Evolutionary conservation across 2,888 invertebrate species (phyloP).

Genomic region (Timandra comae): DNA sequence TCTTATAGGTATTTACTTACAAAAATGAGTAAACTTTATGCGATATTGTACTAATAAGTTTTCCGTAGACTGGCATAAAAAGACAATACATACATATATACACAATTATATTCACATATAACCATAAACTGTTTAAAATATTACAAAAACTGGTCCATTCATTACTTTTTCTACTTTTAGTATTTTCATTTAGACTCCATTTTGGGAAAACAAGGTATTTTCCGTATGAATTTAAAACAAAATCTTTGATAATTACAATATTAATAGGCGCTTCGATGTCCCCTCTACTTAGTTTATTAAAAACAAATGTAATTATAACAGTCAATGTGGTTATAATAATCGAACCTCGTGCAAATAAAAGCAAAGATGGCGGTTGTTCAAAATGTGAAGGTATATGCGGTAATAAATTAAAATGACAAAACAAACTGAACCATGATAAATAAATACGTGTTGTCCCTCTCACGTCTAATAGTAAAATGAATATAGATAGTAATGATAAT

Average conservation of each 20-base stretch:
- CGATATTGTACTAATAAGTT: background rate
- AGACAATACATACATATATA: constrained; percentile 28
- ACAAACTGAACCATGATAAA: constrained; percentile 31
- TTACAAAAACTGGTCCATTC: constrained; percentile 34
- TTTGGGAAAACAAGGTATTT: constrained; percentile 19
- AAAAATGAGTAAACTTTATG: constrained; percentile 9
- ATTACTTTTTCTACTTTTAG: constrained; percentile 9
- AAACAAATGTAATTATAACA: constrained; percentile 25
- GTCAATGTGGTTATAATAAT: constrained; percentile 26
- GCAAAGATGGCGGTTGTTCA: constrained; percentile 29
- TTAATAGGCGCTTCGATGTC: constrained; percentile 17
- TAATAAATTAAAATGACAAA: constrained; percentile 32
- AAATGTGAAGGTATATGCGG: constrained; percentile 30
- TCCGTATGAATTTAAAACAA: constrained; percentile 19
- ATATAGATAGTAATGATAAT: constrained; percentile 28
- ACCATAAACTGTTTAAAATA: constrained; percentile 28
- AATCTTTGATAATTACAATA: constrained; percentile 26
- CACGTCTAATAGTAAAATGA: constrained; percentile 30
- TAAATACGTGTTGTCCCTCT: constrained; percentile 24
- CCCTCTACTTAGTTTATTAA: constrained; percentile 24
- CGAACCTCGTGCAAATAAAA: constrained; percentile 36
- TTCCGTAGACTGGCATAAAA: constrained; percentile 24
- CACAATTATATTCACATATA: constrained; percentile 16
- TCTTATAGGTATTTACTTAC: no score
- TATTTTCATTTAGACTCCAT: constrained; percentile 26